phyloP scores from a whole-genome alignment of 2,113 vertebrate genomes.

The Hypomesus transpacificus region DNA sequence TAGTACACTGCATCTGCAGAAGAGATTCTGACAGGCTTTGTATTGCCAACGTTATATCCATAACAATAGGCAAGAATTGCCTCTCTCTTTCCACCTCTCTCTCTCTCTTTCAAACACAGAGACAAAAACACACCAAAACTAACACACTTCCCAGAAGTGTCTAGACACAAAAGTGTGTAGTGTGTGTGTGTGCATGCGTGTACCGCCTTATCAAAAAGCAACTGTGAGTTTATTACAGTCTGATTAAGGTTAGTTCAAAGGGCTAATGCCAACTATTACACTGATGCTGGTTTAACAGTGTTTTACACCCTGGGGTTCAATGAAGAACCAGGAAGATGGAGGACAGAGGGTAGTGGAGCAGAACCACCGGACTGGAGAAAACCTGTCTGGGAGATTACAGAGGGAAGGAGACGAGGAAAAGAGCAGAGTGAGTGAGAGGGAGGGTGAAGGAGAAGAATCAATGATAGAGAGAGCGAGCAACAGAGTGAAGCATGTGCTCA shows the following conservation, averaged over 20 bases:
- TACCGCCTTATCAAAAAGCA: conserved; percentile 41
- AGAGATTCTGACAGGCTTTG: conserved; percentile 43
- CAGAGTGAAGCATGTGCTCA: conserved; percentile 35
- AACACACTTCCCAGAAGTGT: conserved; percentile 3
- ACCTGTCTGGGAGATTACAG: conserved; percentile 1
- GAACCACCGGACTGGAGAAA: conserved; percentile 35
- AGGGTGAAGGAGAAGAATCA: conserved; percentile 21
- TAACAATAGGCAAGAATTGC: conserved; percentile 28
- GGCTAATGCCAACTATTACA: conserved; percentile 70
- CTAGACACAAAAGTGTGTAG: conserved; percentile 18
- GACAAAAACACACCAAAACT: conserved; percentile 24
- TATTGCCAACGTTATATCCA: conserved; percentile 15
- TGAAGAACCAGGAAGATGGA: conserved; percentile 59
- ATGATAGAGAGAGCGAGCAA: neutral
- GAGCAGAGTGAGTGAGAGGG: neutral
- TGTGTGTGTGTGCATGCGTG: neutral
- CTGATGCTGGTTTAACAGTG: conserved; percentile 61
- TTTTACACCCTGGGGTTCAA: conserved; percentile 65
- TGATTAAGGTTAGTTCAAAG: conserved; percentile 68
- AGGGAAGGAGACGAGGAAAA: conserved; percentile 2
- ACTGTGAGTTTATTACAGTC: conserved; percentile 66
- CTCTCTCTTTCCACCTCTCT: conserved; percentile 18
- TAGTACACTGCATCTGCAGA: conserved; percentile 29
- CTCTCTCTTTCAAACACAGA: neutral
- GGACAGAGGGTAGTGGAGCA: conserved; percentile 47